phyloP scores from a whole-genome alignment of 2,113 vertebrate genomes.

The Pygoscelis adeliae region DNA sequence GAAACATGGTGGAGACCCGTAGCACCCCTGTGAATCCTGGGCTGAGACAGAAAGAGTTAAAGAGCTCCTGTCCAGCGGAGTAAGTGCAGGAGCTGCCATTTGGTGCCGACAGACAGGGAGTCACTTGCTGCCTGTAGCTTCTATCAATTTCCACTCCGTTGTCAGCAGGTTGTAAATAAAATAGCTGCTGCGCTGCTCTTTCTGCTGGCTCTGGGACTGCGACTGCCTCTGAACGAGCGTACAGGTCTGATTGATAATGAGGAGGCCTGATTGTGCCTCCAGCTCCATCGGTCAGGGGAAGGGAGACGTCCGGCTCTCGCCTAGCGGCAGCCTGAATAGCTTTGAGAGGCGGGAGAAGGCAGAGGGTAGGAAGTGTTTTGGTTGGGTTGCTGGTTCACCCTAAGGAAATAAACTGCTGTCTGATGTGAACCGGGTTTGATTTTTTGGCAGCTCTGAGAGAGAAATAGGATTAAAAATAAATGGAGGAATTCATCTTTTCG shows the following conservation, averaged over 20 bases:
- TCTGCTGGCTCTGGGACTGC: not conserved
- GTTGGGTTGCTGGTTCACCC: not conserved
- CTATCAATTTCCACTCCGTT: conserved; percentile 40
- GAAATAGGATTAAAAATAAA: conserved; percentile 42
- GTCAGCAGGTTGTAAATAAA: conserved; percentile 69
- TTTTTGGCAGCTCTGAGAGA: not conserved
- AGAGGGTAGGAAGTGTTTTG: not conserved
- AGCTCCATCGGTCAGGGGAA: fast-evolving
- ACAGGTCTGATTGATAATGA: not conserved
- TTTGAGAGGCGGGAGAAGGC: not conserved
- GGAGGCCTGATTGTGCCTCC: not conserved
- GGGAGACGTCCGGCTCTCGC: not conserved
- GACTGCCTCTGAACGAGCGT: fast-evolving
- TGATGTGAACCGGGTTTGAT: not conserved
- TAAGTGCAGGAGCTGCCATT: conserved; percentile 15
- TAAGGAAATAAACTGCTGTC: not conserved
- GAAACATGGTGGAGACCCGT: fast-evolving
- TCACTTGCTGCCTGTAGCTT: conserved; percentile 51
- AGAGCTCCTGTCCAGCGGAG: not conserved
- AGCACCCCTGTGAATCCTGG: not conserved
- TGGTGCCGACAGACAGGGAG: conserved; percentile 52
- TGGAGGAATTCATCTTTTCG: conserved; percentile 20
- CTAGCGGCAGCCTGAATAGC: fast-evolving
- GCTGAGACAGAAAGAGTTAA: not conserved
- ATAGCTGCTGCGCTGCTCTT: not conserved